Base-by-base conservation (phyloP, 2,113 vertebrate species). In the Acanthisitta chloris region DNA sequence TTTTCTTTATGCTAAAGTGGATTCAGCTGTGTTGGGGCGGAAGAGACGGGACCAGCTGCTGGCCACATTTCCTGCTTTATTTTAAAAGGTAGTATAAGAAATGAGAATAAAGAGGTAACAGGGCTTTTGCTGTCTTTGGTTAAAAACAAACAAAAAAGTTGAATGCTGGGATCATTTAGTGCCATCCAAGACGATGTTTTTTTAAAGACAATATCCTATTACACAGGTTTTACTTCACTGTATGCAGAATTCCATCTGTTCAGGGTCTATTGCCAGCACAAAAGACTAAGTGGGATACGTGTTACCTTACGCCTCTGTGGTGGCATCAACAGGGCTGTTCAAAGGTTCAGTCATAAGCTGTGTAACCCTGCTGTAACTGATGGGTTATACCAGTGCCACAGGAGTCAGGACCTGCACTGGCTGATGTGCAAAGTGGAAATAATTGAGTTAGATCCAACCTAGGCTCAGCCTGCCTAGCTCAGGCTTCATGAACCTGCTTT, bases 1-100 rank as follows among this genome's bases (percentile, higher is more conserved):
- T 99, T 99, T 99, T 99, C 98, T 99, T 99, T 99, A 99, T 99
- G 99, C 99, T 99, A 98, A 99, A 99, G 99, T 99, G 99, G 99
- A 99, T 99, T 99, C 99, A 99, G 98, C 99, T 99, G 98, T 98
- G 98, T 98, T 98, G 99, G 99, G 99, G 98, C 98, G 97, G 99
- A 99, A 99, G 99, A 99, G 98, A 98, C 99, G 98, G 99, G 99
- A 99, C 99, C 99, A 98, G 99, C 99, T 98, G 98, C 99, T 98
- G 98, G 98, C 98, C 98, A 98, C 99, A 98, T 98, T 98, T 99
- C 99, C 99, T 99, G 98, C 98, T 99, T 99, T 99, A 98, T 99
- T 99, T 98, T 98, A 98, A 98, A 99, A 99, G 99, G 99, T 99
- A 99, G 99, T 99, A 99, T 99, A 98, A 99, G 98, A 98, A 98